Evolutionary conservation across 1,140 invertebrate genomes (phyloP).

Genomic region (Battus philenor): DNA sequence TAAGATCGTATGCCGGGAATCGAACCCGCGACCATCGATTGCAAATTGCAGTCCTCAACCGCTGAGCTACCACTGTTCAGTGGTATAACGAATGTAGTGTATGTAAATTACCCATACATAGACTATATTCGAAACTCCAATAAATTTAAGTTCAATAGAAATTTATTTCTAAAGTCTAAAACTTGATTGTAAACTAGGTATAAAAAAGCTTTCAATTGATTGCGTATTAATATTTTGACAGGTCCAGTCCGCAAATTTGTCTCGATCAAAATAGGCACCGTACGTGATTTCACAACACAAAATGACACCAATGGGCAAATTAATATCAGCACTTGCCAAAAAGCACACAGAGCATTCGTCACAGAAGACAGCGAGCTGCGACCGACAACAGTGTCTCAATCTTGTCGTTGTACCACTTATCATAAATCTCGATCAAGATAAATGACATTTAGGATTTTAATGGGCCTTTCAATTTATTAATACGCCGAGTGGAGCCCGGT

Average conservation of each 20-base stretch:
- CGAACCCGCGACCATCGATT: too few species aligned
- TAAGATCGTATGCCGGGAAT: too few species aligned
- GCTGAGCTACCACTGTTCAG: too few species aligned
- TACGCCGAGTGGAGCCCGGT: slow-evolving; percentile 22
- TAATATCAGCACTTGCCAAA: slow-evolving; percentile 13
- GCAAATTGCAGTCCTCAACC: too few species aligned
- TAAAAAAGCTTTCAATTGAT: too few species aligned
- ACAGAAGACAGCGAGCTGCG: slow-evolving; percentile 18
- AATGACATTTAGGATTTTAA: slow-evolving; percentile 64
- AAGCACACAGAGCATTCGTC: slow-evolving; percentile 23
- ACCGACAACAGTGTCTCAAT: slow-evolving; percentile 49
- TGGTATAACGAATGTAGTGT: too few species aligned
- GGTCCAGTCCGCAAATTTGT: neutral
- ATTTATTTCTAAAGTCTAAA: too few species aligned
- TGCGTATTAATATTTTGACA: slow-evolving; percentile 4
- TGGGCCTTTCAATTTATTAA: slow-evolving; percentile 60
- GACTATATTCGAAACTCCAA: too few species aligned
- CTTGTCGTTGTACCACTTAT: slow-evolving; percentile 50
- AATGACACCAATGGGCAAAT: slow-evolving; percentile 9
- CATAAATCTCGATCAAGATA: slow-evolving; percentile 69
- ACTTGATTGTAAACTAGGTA: too few species aligned
- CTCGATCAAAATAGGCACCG: slow-evolving; percentile 3
- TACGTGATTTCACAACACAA: slow-evolving; percentile 1
- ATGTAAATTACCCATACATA: too few species aligned
- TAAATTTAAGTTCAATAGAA: too few species aligned